Evolutionary conservation across 2,797 vertebrate genomes (phyloP), one percentile per base, ranked within the genome.

Genomic region (Rhodeus uyekii): DNA sequence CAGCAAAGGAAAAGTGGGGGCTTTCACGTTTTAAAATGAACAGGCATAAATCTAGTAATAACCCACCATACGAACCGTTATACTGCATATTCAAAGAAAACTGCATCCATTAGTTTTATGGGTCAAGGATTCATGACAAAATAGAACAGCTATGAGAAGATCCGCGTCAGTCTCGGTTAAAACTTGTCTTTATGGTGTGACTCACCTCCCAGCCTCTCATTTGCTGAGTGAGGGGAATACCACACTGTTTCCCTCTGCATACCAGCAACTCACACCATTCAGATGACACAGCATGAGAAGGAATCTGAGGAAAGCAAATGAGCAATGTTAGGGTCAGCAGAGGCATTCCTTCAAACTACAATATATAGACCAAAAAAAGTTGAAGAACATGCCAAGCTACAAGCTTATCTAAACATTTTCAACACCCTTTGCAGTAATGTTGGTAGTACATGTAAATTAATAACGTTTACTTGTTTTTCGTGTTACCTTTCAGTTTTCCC

Each of bases 151-250:
- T 76, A 53, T 67, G 61, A 68, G 61, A 76, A 29, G 80, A 76
- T 76, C 80, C 22, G 14, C 2, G 13, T 82, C 80, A 58, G 71
- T 76, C 71, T 75, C 5, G 19, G 80, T 81, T 82, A 55, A 82
- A 65, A 82, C 72, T 76, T 82, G 44, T 63, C 44, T 76, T 55
- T 53, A 38, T 63, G 24, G 36, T 42, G 22, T 82, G 63, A 82
- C 72, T 82, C 80, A 82, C 80, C 63, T 76, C 48, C 48, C 48
- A 22, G 16, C 22, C 18, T 55, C 44, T 64, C 4, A 24, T 46
- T 39, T 60, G 72, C 80, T 68, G 61, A 68, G 72, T 67, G 48
- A 58, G 73, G 48, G 63, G 46, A 76, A 82, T 53, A 68, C 79
- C 44, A 2, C 32, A 27, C 64, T 69, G 44, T 60, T 74, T 74